Conservation (phyloP, 2,888 invertebrate species). For the Rotaria magnacalcarata region DNA sequence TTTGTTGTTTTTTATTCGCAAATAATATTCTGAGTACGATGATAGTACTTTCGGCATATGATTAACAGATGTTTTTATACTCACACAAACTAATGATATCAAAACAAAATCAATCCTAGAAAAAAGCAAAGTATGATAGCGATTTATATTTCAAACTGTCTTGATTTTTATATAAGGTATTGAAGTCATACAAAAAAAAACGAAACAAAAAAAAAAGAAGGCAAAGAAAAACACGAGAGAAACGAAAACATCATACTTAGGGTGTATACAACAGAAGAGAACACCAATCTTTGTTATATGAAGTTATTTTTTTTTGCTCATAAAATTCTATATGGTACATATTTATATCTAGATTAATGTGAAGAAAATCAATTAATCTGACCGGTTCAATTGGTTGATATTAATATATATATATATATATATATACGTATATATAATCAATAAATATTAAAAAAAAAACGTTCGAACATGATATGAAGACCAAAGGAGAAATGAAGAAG, state of each 20-base stretch:
- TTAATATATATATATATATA: neutral
- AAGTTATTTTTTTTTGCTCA: neutral
- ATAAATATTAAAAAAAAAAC: neutral
- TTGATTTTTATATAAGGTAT: constrained; percentile 21
- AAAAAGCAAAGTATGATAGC: too few species aligned
- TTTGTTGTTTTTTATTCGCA: too few species aligned
- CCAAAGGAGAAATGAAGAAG: neutral
- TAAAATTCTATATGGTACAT: constrained; percentile 11
- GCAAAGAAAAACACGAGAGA: neutral
- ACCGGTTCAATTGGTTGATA: constrained; percentile 20
- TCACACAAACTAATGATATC: neutral
- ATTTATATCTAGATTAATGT: neutral
- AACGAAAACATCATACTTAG: neutral
- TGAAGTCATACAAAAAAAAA: neutral
- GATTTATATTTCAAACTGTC: constrained; percentile 14
- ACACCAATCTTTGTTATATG: neutral
- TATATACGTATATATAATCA: neutral
- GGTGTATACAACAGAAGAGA: neutral
- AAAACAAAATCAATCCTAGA: neutral
- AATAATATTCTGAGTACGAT: too few species aligned
- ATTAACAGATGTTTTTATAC: neutral
- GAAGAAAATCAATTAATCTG: constrained; percentile 18
- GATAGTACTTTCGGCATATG: neutral
- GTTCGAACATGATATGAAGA: neutral
- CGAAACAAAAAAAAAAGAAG: neutral